Evolutionary conservation across 64 coral and sea anemone genomes (phyloP), one percentile per base, ranked within the genome.

Genomic region (Porites lutea): DNA sequence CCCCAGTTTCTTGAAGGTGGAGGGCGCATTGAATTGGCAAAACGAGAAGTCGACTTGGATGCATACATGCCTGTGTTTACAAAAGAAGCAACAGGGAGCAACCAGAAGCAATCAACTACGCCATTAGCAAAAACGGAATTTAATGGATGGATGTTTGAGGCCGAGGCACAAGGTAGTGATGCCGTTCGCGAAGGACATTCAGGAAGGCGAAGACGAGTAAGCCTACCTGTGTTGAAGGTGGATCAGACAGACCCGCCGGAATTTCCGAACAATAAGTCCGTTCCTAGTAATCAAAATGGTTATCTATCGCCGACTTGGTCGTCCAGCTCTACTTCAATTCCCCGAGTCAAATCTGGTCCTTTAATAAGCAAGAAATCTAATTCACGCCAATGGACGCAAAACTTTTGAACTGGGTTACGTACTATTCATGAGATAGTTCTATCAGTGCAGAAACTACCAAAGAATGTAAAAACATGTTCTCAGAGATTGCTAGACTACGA

Each of bases 81-180:
- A 18, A 65, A 82, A n/a, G 60, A 82, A 15, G 21, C 59, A 48
- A 15, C 23, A 60, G 16, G 5, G 37, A 82, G 59, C 16, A 82
- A 62, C 9, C 45, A 65, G 58, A 82, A 49, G 13, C 8, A 45
- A 2, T 46, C 43, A 4, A 48, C 27, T 62, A 82, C 59, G 14
- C 59, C 79, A 1, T 47, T 82, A 18, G 27, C 6, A 45, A 47
- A 45, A 82, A 65, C 79, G 4, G 79, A 82, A 48, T 61, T n/a
- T 46, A 82, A 65, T 64, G 60, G 79, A 48, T 82, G 79, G 79
- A 82, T 82, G 79, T 50, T 82, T 49, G 79, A 64, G 5, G 23
- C 13, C 6, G 45, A 10, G 20, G 55, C 27, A 37, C 27, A 15
- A 23, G 57, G 21, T 13, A 62, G 46, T 10, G 45, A 63, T 2